Percentiles rank a stretch among this genome's conserved stretches.
phyloP scores from a whole-genome alignment of 1,140 invertebrate genomes.

The Delia radicum region DNA sequence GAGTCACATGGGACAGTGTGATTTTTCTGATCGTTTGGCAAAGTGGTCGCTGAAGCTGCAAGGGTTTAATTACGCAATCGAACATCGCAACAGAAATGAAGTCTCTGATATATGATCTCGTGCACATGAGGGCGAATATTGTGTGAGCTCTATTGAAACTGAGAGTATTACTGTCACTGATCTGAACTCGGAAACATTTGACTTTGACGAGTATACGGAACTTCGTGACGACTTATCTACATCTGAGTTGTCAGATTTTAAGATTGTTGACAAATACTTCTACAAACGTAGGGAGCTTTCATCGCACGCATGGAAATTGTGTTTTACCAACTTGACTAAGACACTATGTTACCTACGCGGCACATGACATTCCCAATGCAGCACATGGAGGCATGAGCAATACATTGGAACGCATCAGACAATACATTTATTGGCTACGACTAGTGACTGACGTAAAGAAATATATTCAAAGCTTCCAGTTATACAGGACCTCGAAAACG shows the following conservation, averaged over 20 bases:
- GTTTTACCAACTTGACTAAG: neutral
- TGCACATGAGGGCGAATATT: neutral
- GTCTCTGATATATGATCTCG: slow-evolving; percentile 40
- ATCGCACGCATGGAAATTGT: slow-evolving; percentile 9
- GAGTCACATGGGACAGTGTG: slow-evolving; percentile 43
- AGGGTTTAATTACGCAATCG: slow-evolving; percentile 39
- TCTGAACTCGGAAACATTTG: too few species aligned
- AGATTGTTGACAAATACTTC: slow-evolving; percentile 4
- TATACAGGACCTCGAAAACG: slow-evolving; percentile 5
- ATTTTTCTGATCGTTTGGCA: slow-evolving; percentile 31
- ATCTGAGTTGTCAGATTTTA: neutral
- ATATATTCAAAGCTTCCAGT: neutral
- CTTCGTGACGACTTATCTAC: neutral
- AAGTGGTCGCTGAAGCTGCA: slow-evolving; percentile 39
- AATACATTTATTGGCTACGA: neutral
- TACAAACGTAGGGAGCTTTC: slow-evolving; percentile 15
- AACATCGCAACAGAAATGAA: slow-evolving; percentile 40
- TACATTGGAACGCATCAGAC: neutral
- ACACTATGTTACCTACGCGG: neutral
- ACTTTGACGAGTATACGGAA: too few species aligned
- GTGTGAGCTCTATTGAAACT: too few species aligned
- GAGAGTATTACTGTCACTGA: neutral
- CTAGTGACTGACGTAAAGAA: neutral
- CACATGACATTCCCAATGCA: neutral
- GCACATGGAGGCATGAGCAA: slow-evolving; percentile 17